Conservation (phyloP, 2,888 invertebrate genomes). For the Heliconius aoede region DNA sequence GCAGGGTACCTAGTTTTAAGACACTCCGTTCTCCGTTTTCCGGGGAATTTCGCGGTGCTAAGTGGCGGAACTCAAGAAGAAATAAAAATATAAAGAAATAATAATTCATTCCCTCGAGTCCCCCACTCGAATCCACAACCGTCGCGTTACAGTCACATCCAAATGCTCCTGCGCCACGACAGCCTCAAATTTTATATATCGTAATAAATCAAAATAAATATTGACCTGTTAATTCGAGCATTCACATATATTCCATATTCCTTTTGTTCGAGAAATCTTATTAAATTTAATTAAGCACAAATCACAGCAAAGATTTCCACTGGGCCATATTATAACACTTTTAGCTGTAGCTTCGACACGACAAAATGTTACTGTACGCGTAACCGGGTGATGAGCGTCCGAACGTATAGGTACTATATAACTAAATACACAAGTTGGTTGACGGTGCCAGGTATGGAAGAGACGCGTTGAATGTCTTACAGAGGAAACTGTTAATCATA, state of each 20-base stretch:
- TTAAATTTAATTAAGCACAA: slow-evolving; percentile 3
- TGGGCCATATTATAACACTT: slow-evolving; percentile 17
- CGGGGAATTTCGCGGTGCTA: too few species aligned
- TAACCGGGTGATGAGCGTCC: slow-evolving; percentile 44
- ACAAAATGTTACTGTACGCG: slow-evolving; percentile 41
- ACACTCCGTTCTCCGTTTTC: too few species aligned
- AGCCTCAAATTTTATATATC: too few species aligned
- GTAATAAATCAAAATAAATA: background rate
- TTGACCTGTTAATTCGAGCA: background rate
- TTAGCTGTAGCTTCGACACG: slow-evolving; percentile 34
- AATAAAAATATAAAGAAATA: too few species aligned
- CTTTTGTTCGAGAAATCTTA: background rate
- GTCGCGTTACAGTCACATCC: too few species aligned
- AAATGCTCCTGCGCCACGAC: too few species aligned
- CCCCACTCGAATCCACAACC: too few species aligned
- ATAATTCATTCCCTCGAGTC: too few species aligned
- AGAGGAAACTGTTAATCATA: background rate
- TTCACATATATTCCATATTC: background rate
- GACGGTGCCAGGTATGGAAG: slow-evolving; percentile 17
- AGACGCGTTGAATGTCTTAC: slow-evolving; percentile 18
- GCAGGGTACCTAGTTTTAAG: too few species aligned
- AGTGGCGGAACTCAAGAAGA: too few species aligned
- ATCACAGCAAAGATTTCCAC: slow-evolving; percentile 31
- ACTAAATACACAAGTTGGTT: slow-evolving; percentile 36
- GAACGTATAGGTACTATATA: slow-evolving; percentile 39